These are phyloP conservation scores for Albula glossodonta DNA, from an alignment of 2,113 vertebrate genomes.

Conservation along the genomic window DNA sequence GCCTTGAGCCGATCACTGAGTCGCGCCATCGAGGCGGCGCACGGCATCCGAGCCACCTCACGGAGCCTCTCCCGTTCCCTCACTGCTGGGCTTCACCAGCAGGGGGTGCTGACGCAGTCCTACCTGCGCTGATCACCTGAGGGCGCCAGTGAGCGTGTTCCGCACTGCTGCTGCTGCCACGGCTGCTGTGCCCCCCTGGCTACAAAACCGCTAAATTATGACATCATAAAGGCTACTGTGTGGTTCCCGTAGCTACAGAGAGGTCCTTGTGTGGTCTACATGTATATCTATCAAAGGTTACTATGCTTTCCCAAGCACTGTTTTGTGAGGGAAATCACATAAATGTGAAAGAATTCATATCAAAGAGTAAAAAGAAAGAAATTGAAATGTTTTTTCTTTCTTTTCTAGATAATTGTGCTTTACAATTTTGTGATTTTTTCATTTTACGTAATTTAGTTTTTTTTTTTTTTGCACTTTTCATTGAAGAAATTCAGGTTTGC, in stretches of 20 bases:
- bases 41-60: slow-evolving; percentile 64
- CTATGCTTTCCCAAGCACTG: background rate
- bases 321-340: background rate
- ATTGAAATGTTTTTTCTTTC: background rate
- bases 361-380: background rate
- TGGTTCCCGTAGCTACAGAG: too few species aligned
- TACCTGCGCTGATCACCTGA: slow-evolving; percentile 66
- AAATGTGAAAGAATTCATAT: background rate
- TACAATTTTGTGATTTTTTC: background rate
- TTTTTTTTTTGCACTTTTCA: background rate
- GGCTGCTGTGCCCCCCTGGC: background rate
- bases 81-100: slow-evolving; percentile 63
- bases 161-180: background rate
- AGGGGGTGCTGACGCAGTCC: slow-evolving; percentile 58
- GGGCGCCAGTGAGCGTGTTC: too few species aligned
- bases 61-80: slow-evolving; percentile 71
- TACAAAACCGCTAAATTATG: background rate
- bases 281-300: background rate
- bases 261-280: too few species aligned
- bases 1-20: slow-evolving; percentile 65
- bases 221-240: background rate
- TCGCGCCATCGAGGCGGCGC: slow-evolving; percentile 69
- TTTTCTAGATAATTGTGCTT: too few species aligned
- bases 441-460: background rate
- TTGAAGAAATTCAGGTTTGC: too few species aligned